A percentile compares a stretch with the other conserved stretches of the same genome.
These are phyloP conservation scores for Lochmaea crataegi DNA, from an alignment of 2,888 invertebrate genomes.

Conservation along the genomic window DNA sequence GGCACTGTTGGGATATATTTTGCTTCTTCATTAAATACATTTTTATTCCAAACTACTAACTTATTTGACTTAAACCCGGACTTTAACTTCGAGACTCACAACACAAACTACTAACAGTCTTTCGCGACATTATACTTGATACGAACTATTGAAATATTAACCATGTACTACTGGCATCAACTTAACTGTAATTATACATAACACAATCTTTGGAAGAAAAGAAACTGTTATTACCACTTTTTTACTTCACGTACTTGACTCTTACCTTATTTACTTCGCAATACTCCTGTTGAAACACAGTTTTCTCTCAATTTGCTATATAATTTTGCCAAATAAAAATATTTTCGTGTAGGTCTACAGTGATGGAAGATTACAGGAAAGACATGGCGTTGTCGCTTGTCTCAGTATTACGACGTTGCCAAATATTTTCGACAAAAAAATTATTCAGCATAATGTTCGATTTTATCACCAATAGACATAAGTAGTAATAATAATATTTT, in stretches of 20 bases:
- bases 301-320: slow-evolving; percentile 31
- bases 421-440: neutral
- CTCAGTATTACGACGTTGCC: neutral
- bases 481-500: too few species aligned
- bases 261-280: slow-evolving; percentile 41
- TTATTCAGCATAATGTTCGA: neutral
- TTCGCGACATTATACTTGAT: slow-evolving; percentile 60
- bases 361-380: slow-evolving; percentile 16
- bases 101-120: slow-evolving; percentile 65
- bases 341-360: slow-evolving; percentile 1
- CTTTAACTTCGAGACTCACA: slow-evolving; percentile 60
- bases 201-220: slow-evolving; percentile 62
- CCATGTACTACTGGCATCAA: slow-evolving; percentile 54
- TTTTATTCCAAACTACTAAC: slow-evolving; percentile 53
- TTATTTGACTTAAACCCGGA: slow-evolving; percentile 53
- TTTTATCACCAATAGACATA: neutral
- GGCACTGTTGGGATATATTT: slow-evolving; percentile 61
- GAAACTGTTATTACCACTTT: slow-evolving; percentile 61
- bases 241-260: slow-evolving; percentile 59
- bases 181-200: slow-evolving; percentile 57
- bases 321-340: slow-evolving; percentile 24
- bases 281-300: slow-evolving; percentile 35
- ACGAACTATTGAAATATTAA: slow-evolving; percentile 53
- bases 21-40: slow-evolving; percentile 60
- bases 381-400: slow-evolving; percentile 33